A percentile compares a stretch with the other conserved stretches of the same genome.
These are phyloP conservation scores for Aspidapion aeneum DNA, from an alignment of 2,888 invertebrate genomes.

Conservation along the genomic window DNA sequence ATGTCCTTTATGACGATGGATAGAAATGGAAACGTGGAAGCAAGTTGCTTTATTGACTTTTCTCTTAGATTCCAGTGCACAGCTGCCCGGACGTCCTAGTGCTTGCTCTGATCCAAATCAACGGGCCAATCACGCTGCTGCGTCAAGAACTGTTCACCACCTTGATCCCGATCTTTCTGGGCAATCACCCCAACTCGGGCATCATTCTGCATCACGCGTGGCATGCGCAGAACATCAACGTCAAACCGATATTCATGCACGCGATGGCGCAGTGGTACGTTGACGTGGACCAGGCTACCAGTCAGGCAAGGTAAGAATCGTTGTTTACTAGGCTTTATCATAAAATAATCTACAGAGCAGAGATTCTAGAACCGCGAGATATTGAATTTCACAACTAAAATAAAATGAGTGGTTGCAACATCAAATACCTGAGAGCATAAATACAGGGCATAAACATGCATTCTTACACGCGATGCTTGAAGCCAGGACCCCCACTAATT, in stretches of 20 bases:
- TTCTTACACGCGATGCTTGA: too few relatives aligned
- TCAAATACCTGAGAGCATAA: too few relatives aligned
- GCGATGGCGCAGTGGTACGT: conserved; percentile 96
- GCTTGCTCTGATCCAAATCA: conserved; percentile 84
- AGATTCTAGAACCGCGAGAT: too few relatives aligned
- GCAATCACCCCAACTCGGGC: conserved; percentile 94
- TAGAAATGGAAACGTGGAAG: too few relatives aligned
- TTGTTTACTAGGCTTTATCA: too few relatives aligned
- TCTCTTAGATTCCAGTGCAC: conserved; percentile 64
- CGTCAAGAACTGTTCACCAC: conserved; percentile 85
- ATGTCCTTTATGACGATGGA: too few relatives aligned
- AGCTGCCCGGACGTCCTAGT: conserved; percentile 94
- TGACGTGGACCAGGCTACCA: conserved; percentile 92
- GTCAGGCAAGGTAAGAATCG: conserved; percentile 69
- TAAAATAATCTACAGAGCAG: too few relatives aligned
- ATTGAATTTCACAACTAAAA: too few relatives aligned
- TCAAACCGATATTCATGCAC: conserved; percentile 86
- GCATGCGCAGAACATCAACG: conserved; percentile 71
- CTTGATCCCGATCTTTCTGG: conserved; percentile 89
- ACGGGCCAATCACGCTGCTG: conserved; percentile 71
- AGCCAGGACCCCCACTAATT: too few relatives aligned
- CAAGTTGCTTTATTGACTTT: too few relatives aligned
- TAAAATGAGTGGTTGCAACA: too few relatives aligned
- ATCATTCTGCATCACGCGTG: conserved; percentile 96
- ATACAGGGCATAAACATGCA: too few relatives aligned